These are phyloP conservation scores for Acrocephalus kingi DNA, from an alignment of 2,113 vertebrate genomes.

Conservation along the genomic window DNA sequence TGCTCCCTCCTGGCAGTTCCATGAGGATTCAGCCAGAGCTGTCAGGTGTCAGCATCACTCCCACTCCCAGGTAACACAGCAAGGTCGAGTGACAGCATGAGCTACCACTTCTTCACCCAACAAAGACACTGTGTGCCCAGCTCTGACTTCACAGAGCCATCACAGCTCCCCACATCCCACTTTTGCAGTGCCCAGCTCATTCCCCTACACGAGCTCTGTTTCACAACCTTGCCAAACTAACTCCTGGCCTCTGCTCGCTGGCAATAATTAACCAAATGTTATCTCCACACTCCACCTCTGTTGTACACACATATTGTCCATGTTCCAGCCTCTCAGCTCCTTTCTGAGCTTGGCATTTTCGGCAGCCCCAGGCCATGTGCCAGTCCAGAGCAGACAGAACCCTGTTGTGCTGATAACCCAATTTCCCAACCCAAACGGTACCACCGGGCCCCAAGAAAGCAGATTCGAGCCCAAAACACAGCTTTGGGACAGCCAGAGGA, in stretches of 20 bases:
- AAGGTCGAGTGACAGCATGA: background rate
- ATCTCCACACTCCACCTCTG: background rate
- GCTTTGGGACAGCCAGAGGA: background rate
- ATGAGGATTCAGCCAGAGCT: background rate
- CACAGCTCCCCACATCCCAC: rapidly evolving
- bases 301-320: background rate
- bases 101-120: background rate
- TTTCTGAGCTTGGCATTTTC: background rate
- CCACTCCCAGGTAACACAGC: background rate
- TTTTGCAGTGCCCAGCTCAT: background rate
- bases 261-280: constrained; percentile 28
- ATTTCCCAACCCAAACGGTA: background rate
- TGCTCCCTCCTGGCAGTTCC: background rate
- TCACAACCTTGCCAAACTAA: rapidly evolving
- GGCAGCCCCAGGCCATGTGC: rapidly evolving
- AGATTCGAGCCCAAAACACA: background rate
- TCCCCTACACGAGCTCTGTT: background rate
- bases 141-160: background rate
- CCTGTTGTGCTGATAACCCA: background rate
- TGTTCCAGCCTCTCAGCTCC: background rate
- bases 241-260: background rate
- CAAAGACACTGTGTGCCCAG: background rate
- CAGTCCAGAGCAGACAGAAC: background rate
- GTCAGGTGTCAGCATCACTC: background rate
- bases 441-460: background rate